Conservation (phyloP, 2,888 invertebrate species). For the Notodonta ziczac region DNA sequence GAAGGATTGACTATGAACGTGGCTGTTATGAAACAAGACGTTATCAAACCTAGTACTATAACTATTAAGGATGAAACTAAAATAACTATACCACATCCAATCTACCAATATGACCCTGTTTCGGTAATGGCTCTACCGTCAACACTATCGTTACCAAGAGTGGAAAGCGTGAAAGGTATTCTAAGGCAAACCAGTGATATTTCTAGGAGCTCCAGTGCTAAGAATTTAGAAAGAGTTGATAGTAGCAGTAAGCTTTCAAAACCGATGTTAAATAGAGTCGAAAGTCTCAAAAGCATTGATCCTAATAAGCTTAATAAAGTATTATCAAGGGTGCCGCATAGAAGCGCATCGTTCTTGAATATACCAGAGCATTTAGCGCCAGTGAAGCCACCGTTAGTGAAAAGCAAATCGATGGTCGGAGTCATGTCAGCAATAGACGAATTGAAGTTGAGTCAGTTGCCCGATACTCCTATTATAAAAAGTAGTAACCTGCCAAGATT, state of each 20-base stretch:
- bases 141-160: conserved; percentile 65
- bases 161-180: conserved; percentile 76
- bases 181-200: conserved; percentile 57
- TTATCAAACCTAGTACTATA: conserved; percentile 74
- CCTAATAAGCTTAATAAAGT: conserved; percentile 74
- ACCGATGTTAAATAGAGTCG: conserved; percentile 69
- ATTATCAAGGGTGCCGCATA: conserved; percentile 71
- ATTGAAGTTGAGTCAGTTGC: conserved; percentile 67
- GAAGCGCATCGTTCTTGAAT: conserved; percentile 79
- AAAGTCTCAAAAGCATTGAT: conserved; percentile 75
- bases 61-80: conserved; percentile 77
- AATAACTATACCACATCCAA: conserved; percentile 67
- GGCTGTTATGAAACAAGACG: conserved; percentile 69
- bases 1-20: conserved; percentile 77
- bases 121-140: conserved; percentile 66
- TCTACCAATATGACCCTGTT: conserved; percentile 74
- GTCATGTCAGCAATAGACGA: conserved; percentile 63
- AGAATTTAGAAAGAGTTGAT: conserved; percentile 67
- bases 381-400: conserved; percentile 69
- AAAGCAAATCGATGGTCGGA: conserved; percentile 76
- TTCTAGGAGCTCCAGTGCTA: conserved; percentile 70
- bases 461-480: conserved; percentile 79
- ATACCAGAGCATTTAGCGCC: conserved; percentile 74
- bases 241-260: conserved; percentile 56
- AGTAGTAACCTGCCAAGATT: conserved; percentile 78